Base-by-base conservation (phyloP, 2,797 vertebrate species). In the Mus spretus region DNA sequence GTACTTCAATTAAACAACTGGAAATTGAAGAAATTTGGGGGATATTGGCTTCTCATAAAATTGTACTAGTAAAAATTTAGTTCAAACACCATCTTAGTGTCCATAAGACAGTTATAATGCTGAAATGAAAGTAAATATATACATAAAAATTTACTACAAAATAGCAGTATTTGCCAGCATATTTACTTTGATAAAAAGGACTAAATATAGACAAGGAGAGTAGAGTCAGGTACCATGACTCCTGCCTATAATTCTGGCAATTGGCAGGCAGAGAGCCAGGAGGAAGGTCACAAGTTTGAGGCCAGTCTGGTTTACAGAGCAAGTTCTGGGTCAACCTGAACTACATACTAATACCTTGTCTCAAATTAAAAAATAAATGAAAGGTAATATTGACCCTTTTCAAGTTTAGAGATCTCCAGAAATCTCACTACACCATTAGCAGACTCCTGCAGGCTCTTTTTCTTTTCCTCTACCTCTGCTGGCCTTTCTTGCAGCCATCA, bases 21-120 rank as follows among this genome's bases (percentile, higher is more conserved):
- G 37, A 96, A 83, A 95, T 10, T 89, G 63, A 90, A 37, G 95
- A 96, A 91, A 94, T 81, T 47, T 67, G 40, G 26, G 61, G 50
- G 20, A 22, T n/a, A 86, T 50, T 47, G 15, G 2, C 24, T 94
- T 40, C 79, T 89, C 55, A 75, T 72, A 82, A 89, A 94, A 89
- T n/a, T 34, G 0, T 12, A 81, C 67, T 40, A 88, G 37, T 81
- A 40, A 92, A 93, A 57, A 19, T 67, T 67, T 61, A 63, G 40
- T 89, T 53, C 90, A 90, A 61, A 65, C 6, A 24, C 65, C 37
- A 78, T 84, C n/a, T 40, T n/a, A 50, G 81, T 57, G 81, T 96
- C 65, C 11, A 53, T 80, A 84, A 93, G 70, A 72, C 70, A 86
- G 70, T 83, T 65, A 90, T 34, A 75, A 59, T 50, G 0, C 83